Evolutionary conservation across 2,113 vertebrate species (phyloP), one percentile per base, ranked within the genome.

Genomic region (Triplophysa siluroides): DNA sequence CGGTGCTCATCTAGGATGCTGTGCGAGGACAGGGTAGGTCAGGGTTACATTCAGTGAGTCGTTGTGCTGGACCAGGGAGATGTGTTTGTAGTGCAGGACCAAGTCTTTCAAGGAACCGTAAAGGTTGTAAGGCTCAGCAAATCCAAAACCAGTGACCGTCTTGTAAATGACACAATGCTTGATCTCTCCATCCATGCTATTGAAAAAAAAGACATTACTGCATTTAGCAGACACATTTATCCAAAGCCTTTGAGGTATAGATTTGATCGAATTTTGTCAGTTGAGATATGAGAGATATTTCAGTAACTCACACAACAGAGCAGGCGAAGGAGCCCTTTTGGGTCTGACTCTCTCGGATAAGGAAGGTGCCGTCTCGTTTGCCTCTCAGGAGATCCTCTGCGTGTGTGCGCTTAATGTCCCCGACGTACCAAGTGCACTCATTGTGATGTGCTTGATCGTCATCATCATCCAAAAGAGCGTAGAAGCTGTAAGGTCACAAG

Each of bases 101-200:
- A 99, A 96, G 94, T 99, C 98, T 89, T 98, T 98, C 78, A 99
- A 91, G 0, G 97, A 98, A 93, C 91, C 91, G 92, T 99, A 99
- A 91, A 99, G 88, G 91, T 99, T 99, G 89, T 99, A 99, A 68
- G 98, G 98, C 91, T 99, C 97, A 0, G 98, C 98, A 18, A 99
- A 99, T 91, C 97, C 97, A 19, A 91, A 99, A 77, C 97, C 98
- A 0, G 96, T 96, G 47, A 95, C 95, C 0, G 98, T 99, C 90
- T 98, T 99, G 93, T 98, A 98, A 90, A 99, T 99, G 91, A 99
- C 96, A 77, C 98, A 99, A 87, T 99, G 97, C 91, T 99, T 99
- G 81, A 97, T 96, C 88, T 99, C 97, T 0, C 96, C 93, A 9
- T 99, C 97, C 92, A 98, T 97, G 64, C 98, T 99, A 86, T 65